Evolutionary conservation across 1,140 invertebrate genomes (phyloP), one percentile per base, ranked within the genome.

Genomic region (Bombus soroeensis): DNA sequence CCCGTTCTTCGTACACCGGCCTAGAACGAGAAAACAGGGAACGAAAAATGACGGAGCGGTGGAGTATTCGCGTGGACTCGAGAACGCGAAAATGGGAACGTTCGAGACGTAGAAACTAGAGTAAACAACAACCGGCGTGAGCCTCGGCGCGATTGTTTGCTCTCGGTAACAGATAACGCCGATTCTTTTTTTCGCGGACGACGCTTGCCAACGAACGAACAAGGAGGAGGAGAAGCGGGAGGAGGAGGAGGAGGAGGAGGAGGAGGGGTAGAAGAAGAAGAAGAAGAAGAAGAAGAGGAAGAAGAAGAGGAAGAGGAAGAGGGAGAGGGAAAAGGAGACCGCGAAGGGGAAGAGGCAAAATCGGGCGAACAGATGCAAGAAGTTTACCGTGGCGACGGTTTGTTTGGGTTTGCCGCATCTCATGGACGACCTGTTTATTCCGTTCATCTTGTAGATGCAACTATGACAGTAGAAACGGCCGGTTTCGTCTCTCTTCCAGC

Each of bases 381-480:
- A 25, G 3, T 76, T 91, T 89, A 95, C 95, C 88, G 94, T 90
- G 32, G 88, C 81, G 2, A 94, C 92, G 1, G 93, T 86, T 76
- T 97, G 96, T 91, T 97, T 97, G 43, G 94, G 93, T 81, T 95
- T 95, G 12, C 90, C 88, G 37, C 93, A 94, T 53, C 93, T 90
- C 32, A 97, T 96, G 22, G 97, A 95, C 15, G 98, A 97, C 91
- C 98, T 96, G 95, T 97, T 98, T 89, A 98, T 96, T n/a, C 98
- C 98, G 94, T 98, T 98, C 93, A 97, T 97, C 93, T 97, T 97
- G 95, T 98, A 98, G 34, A 98, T 96, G 94, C 98, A 99, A 70
- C 98, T 97, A 94, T 98, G 98, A 95, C 98, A 99, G 78, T 99
- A 95, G 94, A 98, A 98, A 93, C 98, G 97, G 13, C 98, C 98